Conservation (phyloP, 2,797 vertebrate genomes). For the Nannoperca australis region DNA sequence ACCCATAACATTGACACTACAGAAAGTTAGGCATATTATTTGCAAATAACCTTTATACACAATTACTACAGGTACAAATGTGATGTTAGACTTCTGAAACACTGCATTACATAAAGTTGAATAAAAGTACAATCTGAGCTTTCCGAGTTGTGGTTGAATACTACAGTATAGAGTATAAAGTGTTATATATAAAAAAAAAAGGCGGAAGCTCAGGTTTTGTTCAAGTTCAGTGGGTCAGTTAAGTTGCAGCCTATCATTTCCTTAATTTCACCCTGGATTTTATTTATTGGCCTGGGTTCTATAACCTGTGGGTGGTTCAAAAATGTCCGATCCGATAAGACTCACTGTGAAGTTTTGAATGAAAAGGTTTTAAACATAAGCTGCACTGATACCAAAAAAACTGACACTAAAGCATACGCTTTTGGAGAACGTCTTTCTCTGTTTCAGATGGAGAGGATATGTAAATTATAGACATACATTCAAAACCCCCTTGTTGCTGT, state of each 20-base stretch:
- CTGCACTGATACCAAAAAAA: conserved; percentile 5
- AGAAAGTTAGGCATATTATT: background rate
- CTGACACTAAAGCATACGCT: background rate
- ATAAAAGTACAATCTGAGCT: background rate
- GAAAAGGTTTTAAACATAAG: conserved; percentile 36
- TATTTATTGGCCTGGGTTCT: conserved; percentile 23
- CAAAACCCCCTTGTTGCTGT: conserved; percentile 18
- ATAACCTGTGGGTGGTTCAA: conserved; percentile 34
- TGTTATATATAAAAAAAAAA: background rate
- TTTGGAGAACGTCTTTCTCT: conserved; percentile 26
- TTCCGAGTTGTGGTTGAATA: conserved; percentile 4
- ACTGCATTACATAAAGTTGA: background rate
- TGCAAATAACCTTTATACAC: background rate
- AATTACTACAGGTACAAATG: background rate
- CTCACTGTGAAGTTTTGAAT: conserved; percentile 27
- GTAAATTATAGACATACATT: conserved; percentile 30
- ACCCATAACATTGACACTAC: background rate
- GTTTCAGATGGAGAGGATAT: conserved; percentile 35
- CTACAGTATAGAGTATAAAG: too few species aligned
- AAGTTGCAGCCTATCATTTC: conserved; percentile 33
- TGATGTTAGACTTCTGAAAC: background rate
- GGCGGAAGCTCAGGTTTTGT: conserved; percentile 21
- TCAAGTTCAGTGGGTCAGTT: conserved; percentile 20
- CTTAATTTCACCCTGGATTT: conserved; percentile 11
- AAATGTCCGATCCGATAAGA: conserved; percentile 36